Percentiles rank a stretch among this genome's conserved stretches.
Evolutionary conservation across 1,140 invertebrate species (phyloP).

Genomic region (Zaprionus nigranus): DNA sequence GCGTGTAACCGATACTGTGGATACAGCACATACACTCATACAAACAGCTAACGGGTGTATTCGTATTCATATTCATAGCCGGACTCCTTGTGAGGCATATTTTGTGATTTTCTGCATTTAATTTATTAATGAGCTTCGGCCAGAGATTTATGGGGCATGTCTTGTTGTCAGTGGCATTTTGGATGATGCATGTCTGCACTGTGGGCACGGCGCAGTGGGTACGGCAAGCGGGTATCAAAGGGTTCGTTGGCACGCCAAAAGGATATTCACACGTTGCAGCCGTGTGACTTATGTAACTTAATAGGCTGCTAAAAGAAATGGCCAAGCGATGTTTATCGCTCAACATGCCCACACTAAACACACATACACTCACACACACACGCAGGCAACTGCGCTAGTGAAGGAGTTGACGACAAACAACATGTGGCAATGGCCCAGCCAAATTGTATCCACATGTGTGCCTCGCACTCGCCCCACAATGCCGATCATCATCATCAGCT

Average conservation of each 20-base stretch:
- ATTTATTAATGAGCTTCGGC: constrained; percentile 73
- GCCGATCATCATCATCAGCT: constrained; percentile 56
- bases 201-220: constrained; percentile 18
- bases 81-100: constrained; percentile 47
- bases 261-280: constrained; percentile 69
- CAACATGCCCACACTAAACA: constrained; percentile 42
- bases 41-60: background rate
- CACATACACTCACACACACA: constrained; percentile 31
- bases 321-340: constrained; percentile 73
- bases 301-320: constrained; percentile 77
- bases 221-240: constrained; percentile 59
- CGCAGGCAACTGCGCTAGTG: constrained; percentile 7
- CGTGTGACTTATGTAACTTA: constrained; percentile 79
- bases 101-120: constrained; percentile 69
- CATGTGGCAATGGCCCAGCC: constrained; percentile 61
- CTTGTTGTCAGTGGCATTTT: constrained; percentile 52
- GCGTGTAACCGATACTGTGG: constrained; percentile 59
- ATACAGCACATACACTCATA: constrained; percentile 25
- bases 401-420: constrained; percentile 57
- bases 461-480: constrained; percentile 46
- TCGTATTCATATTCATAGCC: constrained; percentile 13
- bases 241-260: constrained; percentile 74
- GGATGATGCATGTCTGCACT: constrained; percentile 49
- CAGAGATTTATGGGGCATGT: constrained; percentile 71
- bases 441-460: constrained; percentile 81